Evolutionary conservation across 1,140 invertebrate genomes (phyloP), one percentile per base, ranked within the genome.

Genomic region (Musca vetustissima): DNA sequence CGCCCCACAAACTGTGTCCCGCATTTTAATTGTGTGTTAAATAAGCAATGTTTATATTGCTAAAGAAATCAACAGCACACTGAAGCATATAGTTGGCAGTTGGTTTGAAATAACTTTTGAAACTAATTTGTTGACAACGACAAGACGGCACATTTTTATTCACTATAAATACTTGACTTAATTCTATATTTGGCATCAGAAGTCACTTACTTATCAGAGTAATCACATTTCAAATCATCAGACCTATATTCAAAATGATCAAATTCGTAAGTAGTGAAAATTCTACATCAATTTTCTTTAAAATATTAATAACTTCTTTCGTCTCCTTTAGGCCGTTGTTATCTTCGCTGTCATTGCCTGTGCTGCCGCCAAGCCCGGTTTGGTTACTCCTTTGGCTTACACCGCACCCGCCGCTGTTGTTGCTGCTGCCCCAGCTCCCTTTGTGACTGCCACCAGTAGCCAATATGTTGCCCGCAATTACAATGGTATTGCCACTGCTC

Each of bases 381-480:
- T 76, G 19, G 73, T 75, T 14, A 75, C 75, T 21, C 28, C 73
- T 6, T 24, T 80, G 17, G 76, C 75, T 43, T 73, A 74, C 28
- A 75, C 76, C 25, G 74, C 76, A 22, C 76, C 80, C 15, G 73
- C 80, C 43, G 80, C 83, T 0, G 67, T 83, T 25, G 79, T 84
- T 14, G 83, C 84, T 4, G 83, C 85, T 15, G 75, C 75, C 66
- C n/a, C 80, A 17, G 73, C 80, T 48, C 81, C 83, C 0, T 68
- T 83, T 25, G 79, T 84, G 14, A 83, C 84, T 4, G 83, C 85
- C n/a, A 76, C 75, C 66, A 84, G 84, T 68, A 84, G 81, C 61
- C 84, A 85, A 68, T 78, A 82, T 32, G 74, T 85, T 66, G 80
- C 83, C 65, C 79, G 83, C 52, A 84, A 84, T 49, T 83, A 77